Conservation (phyloP, 2,888 invertebrate species). For the Phyto melanocephala region DNA sequence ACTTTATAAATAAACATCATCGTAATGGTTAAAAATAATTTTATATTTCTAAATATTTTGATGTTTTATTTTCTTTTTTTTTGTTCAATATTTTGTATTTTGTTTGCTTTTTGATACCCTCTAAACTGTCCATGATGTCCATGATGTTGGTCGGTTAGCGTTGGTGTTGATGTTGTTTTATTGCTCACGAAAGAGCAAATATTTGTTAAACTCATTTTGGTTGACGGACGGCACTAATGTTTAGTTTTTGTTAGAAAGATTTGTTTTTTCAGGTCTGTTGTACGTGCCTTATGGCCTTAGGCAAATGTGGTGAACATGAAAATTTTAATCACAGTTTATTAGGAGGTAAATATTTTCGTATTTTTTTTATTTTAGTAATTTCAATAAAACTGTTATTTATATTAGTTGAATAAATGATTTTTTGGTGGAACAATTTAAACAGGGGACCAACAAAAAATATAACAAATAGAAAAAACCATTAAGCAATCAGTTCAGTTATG, state of each 20-base stretch:
- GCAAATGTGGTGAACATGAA: not conserved
- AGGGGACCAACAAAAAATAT: no score
- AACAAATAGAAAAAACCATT: no score
- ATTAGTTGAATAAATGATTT: no score
- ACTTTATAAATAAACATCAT: not conserved
- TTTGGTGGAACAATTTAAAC: no score
- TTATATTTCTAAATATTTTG: constrained; percentile 26
- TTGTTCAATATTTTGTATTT: not conserved
- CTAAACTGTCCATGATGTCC: not conserved
- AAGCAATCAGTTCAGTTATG: no score
- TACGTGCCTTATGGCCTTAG: not conserved
- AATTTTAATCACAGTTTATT: not conserved
- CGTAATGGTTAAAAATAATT: constrained; percentile 13
- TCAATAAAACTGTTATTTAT: no score
- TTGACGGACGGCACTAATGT: not conserved
- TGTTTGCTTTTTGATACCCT: not conserved
- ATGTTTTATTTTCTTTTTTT: not conserved
- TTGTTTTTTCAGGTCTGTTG: not conserved
- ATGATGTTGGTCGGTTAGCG: not conserved
- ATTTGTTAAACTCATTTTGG: constrained; percentile 19
- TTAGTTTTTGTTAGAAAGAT: not conserved
- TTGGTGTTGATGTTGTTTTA: constrained; percentile 13
- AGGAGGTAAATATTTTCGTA: no score
- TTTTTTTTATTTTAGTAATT: no score
- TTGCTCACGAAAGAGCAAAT: constrained; percentile 29